These are phyloP conservation scores for Drosophila niveifrons DNA, from an alignment of 2,888 invertebrate genomes.

Conservation along the genomic window DNA sequence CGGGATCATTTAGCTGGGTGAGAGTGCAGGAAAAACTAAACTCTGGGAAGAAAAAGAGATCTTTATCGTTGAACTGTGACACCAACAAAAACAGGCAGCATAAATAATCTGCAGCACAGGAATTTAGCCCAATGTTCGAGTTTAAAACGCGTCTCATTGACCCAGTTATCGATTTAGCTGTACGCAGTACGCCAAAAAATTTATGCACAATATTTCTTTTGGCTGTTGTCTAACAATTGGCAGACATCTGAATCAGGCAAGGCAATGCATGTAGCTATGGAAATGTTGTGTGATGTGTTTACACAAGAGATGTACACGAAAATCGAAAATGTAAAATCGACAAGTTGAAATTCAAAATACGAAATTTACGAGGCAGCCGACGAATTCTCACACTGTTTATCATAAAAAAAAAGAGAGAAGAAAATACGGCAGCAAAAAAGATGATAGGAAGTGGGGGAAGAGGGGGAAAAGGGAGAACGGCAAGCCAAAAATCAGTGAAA, in stretches of 20 bases:
- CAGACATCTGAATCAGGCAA: slow-evolving; percentile 39
- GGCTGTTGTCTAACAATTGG: slow-evolving; percentile 57
- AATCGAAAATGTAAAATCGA: slow-evolving; percentile 37
- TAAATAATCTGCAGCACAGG: slow-evolving; percentile 3
- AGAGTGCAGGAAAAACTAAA: slow-evolving; percentile 46
- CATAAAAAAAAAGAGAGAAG: slow-evolving; percentile 63
- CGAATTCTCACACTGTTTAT: slow-evolving; percentile 73
- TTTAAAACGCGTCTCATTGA: slow-evolving; percentile 35
- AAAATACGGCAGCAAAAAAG: slow-evolving; percentile 1
- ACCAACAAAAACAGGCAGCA: not conserved
- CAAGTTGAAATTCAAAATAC: slow-evolving; percentile 63
- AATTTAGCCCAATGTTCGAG: slow-evolving; percentile 5
- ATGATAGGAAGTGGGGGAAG: slow-evolving; percentile 8
- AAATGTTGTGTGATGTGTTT: slow-evolving; percentile 62
- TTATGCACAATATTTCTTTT: slow-evolving; percentile 45
- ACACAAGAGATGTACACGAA: slow-evolving; percentile 56
- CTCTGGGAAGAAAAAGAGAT: slow-evolving; percentile 42
- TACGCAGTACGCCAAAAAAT: slow-evolving; percentile 58
- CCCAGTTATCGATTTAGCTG: slow-evolving; percentile 52
- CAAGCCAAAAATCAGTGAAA: slow-evolving; percentile 72
- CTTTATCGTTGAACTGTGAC: slow-evolving; percentile 26
- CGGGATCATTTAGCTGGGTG: slow-evolving; percentile 60
- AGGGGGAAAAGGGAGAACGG: not conserved
- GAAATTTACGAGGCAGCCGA: slow-evolving; percentile 63
- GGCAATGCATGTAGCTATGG: slow-evolving; percentile 4